Evolutionary conservation across 2,113 vertebrate species (phyloP).

Genomic region (Semicossyphus pulcher): DNA sequence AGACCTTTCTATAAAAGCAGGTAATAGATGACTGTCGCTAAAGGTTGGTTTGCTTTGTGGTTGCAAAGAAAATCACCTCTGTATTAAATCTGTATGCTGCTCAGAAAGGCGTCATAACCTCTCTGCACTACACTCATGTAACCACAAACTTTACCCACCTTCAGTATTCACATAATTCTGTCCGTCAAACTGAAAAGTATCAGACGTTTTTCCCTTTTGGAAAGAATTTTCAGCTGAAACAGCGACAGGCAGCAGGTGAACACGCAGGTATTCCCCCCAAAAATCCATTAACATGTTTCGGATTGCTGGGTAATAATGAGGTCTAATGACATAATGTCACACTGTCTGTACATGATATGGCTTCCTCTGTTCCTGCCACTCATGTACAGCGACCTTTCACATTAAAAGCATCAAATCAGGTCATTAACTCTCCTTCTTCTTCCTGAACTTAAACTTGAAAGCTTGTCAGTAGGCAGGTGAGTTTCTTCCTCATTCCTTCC

Average conservation of each 20-base stretch:
- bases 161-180: neutral
- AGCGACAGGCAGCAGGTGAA: neutral
- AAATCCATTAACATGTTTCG: neutral
- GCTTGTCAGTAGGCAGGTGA: neutral
- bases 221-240: neutral
- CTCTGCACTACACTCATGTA: neutral
- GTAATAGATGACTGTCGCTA: conserved; percentile 22
- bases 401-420: neutral
- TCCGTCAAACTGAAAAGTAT: neutral
- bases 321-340: neutral
- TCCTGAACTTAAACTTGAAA: neutral
- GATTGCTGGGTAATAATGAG: neutral
- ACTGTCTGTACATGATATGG: neutral
- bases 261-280: neutral
- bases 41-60: neutral
- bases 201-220: neutral
- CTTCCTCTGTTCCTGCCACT: neutral
- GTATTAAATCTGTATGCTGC: too few species aligned
- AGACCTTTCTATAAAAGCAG: neutral
- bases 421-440: conserved; percentile 15
- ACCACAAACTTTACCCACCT: neutral
- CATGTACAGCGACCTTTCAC: neutral
- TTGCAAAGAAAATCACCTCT: conserved; percentile 7
- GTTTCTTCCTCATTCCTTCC: conserved; percentile 19
- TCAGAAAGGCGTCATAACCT: conserved; percentile 4